Percentiles rank a stretch among this genome's conserved stretches.
Conservation (phyloP, 2,888 invertebrate species). For the Xanthostigma xanthostigma region DNA sequence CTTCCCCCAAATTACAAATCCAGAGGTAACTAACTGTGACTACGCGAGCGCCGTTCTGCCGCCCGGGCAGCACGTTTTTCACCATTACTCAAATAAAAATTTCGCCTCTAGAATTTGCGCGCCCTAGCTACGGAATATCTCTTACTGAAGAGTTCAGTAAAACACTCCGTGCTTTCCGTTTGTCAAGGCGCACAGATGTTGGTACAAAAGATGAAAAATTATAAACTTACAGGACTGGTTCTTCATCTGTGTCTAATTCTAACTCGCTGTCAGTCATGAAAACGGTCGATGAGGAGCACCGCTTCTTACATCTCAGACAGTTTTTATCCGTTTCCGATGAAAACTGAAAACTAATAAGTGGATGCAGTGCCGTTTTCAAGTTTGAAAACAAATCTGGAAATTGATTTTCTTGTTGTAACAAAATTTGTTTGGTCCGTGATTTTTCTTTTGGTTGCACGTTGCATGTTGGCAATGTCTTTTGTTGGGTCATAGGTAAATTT, state of each 20-base stretch:
- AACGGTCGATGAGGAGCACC: neutral
- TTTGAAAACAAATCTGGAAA: conserved; percentile 63
- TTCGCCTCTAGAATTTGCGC: too few species aligned
- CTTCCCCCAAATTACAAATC: too few species aligned
- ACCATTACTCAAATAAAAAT: too few species aligned
- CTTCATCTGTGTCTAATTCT: conserved; percentile 38
- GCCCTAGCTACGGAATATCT: too few species aligned
- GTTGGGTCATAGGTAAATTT: conserved; percentile 49
- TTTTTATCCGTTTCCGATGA: conserved; percentile 8
- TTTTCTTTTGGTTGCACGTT: conserved; percentile 25
- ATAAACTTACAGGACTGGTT: conserved; percentile 37
- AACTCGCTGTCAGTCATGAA: too few species aligned
- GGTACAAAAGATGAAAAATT: too few species aligned
- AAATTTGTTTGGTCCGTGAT: conserved; percentile 47
- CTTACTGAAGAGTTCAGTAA: too few species aligned
- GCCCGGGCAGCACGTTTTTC: too few species aligned
- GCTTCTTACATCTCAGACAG: conserved; percentile 12
- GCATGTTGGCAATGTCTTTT: conserved; percentile 15
- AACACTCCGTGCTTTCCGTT: too few species aligned
- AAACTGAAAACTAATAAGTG: conserved; percentile 39
- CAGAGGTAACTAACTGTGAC: too few species aligned
- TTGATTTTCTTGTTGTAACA: conserved; percentile 58
- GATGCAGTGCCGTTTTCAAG: conserved; percentile 59
- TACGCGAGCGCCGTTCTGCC: too few species aligned
- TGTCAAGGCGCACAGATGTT: too few species aligned